Evolutionary conservation across 2,113 vertebrate species (phyloP).

Genomic region (Apteryx mantelli): DNA sequence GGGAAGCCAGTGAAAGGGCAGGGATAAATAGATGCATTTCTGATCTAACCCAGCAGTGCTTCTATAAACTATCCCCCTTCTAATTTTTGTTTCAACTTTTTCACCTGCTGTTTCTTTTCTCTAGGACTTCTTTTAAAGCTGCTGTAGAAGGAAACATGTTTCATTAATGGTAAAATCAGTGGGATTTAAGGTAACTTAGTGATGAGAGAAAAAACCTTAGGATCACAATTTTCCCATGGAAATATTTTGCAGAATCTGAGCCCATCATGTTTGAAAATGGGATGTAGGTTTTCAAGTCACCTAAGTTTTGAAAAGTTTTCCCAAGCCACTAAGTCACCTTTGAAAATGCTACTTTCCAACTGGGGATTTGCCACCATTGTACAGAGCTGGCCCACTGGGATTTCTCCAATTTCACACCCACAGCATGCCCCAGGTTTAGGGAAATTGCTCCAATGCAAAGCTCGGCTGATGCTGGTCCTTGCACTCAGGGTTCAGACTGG

Average conservation of each 20-base stretch:
- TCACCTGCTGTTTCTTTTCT: neutral
- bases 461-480: neutral
- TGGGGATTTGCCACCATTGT: neutral
- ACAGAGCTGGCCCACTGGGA: neutral
- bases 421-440: neutral
- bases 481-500: neutral
- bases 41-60: conserved; percentile 5
- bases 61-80: neutral
- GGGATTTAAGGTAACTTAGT: neutral
- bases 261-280: neutral
- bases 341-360: neutral
- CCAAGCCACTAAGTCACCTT: neutral
- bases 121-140: neutral
- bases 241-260: neutral
- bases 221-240: neutral
- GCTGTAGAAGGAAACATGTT: neutral
- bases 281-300: neutral
- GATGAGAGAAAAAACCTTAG: neutral
- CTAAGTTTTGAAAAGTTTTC: neutral
- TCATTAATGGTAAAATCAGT: neutral
- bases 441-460: neutral
- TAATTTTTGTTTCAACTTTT: conserved; percentile 23
- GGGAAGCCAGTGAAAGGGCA: conserved; percentile 15
- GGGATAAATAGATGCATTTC: conserved; percentile 30
- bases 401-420: neutral